Base-by-base conservation (phyloP, 2,888 invertebrate genomes). In the Eristalinus sepulchralis region DNA sequence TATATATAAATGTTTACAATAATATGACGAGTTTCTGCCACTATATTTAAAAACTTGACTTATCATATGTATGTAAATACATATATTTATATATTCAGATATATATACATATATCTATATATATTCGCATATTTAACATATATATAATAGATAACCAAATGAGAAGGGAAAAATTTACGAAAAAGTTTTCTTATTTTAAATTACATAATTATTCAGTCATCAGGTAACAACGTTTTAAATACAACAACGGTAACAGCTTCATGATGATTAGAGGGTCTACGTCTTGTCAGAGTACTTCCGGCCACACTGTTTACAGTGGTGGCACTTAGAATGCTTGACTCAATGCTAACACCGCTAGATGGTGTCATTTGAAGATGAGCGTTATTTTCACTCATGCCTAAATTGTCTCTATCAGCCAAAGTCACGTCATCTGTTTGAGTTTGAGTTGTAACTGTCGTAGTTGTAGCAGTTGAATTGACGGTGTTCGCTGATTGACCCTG, bases 201-300 rank as follows among this genome's bases (percentile, higher is more conserved):
- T 73, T 72, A 78, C 83, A 89, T 90, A 90, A 90, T 91, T 91
- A 91, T 91, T 92, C 92, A 93, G 92, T 93, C 92, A 91, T 93
- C 92, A 93, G 93, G 92, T 92, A 93, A 92, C 93, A 92, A 91
- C 92, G 93, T 93, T 92, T 93, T 92, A 91, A 92, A 93, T 90
- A 93, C 92, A 92, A 93, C 92, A 92, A 93, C 92, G 91, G 92
- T 93, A 92, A 93, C 92, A 91, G 92, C 92, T 89, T 92, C 91
- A 89, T 83, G 85, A 55, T 79, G 90, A 90, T 89, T 90, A 88
- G 88, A 87, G 88, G 60, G 83, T n/a, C 88, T 83, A 57, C 34
- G 86, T 39, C 83, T 78, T 22, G 82, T 59, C 34, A 80, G 31
- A 59, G 77, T 11, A 31, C 85, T 76, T 64, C 70, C 82, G 68